phyloP scores from a whole-genome alignment of 2,113 vertebrate genomes.

The Scomber japonicus region DNA sequence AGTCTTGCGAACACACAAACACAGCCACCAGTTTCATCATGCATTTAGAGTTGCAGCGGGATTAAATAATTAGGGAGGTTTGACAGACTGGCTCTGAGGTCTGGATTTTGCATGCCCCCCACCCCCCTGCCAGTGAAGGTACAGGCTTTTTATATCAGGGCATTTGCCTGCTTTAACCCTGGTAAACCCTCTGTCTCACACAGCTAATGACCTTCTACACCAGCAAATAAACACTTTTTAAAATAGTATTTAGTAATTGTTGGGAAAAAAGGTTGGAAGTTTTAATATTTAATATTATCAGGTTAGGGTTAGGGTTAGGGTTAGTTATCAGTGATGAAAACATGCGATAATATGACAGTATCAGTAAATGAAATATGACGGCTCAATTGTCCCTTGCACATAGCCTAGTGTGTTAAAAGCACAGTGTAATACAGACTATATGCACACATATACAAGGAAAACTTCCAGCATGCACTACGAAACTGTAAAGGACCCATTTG shows the following conservation, averaged over 20 bases:
- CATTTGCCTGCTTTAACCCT: slow-evolving; percentile 67
- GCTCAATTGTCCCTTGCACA: neutral
- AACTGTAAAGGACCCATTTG: neutral
- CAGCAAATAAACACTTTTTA: neutral
- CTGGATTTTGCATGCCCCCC: slow-evolving; percentile 52
- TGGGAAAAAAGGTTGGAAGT: neutral
- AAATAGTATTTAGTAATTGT: neutral
- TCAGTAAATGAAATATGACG: neutral
- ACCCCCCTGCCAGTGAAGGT: slow-evolving; percentile 58
- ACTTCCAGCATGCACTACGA: neutral
- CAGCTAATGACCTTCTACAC: slow-evolving; percentile 57
- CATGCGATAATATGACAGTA: neutral
- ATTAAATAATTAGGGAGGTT: slow-evolving; percentile 80
- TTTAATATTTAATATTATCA: neutral
- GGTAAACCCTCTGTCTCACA: slow-evolving; percentile 38
- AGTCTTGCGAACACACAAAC: slow-evolving; percentile 45
- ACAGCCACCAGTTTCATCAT: slow-evolving; percentile 68
- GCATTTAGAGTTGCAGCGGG: slow-evolving; percentile 72
- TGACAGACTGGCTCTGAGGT: slow-evolving; percentile 66
- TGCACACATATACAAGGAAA: neutral
- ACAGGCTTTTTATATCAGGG: slow-evolving; percentile 72
- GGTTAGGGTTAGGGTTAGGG: neutral
- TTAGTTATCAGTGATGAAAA: neutral
- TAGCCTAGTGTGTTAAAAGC: neutral
- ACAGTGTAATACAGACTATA: slow-evolving; percentile 7